Percentiles rank a stretch among this genome's conserved stretches.
Evolutionary conservation across 2,113 vertebrate species (phyloP).

Genomic region (Boulengerochromis microlepis): DNA sequence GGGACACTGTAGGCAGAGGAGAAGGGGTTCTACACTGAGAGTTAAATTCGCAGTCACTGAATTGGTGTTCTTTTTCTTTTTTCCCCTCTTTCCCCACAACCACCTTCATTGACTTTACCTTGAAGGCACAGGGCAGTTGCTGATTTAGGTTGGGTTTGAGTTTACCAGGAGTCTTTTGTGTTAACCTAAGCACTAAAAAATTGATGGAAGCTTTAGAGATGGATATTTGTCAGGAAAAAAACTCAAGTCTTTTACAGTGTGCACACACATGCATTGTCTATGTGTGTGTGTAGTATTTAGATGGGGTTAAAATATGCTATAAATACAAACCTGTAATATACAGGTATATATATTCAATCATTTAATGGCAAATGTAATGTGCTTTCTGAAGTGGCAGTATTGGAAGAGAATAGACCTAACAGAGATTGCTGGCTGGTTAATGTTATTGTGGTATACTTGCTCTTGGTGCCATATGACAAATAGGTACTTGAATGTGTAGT

Average conservation of each 20-base stretch:
- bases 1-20: neutral
- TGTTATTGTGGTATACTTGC: constrained; percentile 77
- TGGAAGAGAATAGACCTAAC: constrained; percentile 8
- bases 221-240: neutral
- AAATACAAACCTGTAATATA: constrained; percentile 14
- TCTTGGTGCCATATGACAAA: constrained; percentile 79
- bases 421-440: constrained; percentile 19
- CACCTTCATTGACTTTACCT: neutral
- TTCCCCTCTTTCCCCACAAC: neutral
- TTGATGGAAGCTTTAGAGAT: neutral
- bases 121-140: neutral
- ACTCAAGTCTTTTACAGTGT: neutral
- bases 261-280: neutral
- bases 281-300: neutral
- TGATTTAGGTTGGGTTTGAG: neutral
- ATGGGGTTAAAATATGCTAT: neutral
- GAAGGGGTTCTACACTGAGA: neutral
- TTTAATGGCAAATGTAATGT: neutral
- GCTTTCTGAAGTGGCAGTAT: constrained; percentile 34
- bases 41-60: neutral
- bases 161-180: neutral
- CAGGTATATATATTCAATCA: neutral
- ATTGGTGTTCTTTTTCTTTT: neutral
- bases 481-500: constrained; percentile 88
- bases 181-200: neutral